Conservation (phyloP, 2,113 vertebrate species). For the Anolis carolinensis region DNA sequence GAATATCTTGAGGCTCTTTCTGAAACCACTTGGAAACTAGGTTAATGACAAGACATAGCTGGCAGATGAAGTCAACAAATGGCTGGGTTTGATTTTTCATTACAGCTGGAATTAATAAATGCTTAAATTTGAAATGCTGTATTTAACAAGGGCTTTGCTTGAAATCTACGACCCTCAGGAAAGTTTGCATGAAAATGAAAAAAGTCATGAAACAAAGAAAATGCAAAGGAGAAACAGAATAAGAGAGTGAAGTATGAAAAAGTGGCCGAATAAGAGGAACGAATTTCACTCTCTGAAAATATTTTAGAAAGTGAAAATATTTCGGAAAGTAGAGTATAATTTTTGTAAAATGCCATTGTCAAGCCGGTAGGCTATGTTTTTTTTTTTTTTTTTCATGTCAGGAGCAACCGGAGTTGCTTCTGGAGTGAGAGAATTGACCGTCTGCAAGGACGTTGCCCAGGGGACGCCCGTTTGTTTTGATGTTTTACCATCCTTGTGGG, state of each 20-base stretch:
- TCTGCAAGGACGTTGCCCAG: too few relatives aligned
- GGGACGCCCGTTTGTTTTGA: too few relatives aligned
- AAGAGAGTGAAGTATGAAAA: background rate
- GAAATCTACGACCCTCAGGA: background rate
- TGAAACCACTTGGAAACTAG: conserved; percentile 8
- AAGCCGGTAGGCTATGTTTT: too few relatives aligned
- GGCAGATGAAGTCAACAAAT: conserved; percentile 6
- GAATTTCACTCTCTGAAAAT: too few relatives aligned
- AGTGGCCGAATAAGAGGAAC: background rate
- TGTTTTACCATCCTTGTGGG: too few relatives aligned
- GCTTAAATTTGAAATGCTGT: background rate
- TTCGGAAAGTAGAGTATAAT: too few relatives aligned
- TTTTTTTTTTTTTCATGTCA: too few relatives aligned
- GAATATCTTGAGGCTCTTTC: conserved; percentile 1
- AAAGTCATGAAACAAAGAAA: background rate
- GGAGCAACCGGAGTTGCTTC: too few relatives aligned
- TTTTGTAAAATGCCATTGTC: too few relatives aligned
- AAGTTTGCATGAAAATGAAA: background rate
- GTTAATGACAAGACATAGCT: conserved; percentile 5
- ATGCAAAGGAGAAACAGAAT: too few relatives aligned
- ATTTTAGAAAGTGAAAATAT: too few relatives aligned
- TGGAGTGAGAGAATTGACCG: too few relatives aligned
- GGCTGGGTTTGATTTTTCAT: background rate
- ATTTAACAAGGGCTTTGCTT: background rate
- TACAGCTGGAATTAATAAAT: background rate